A percentile compares a stretch with the other conserved stretches of the same genome.
These are phyloP conservation scores for Cavia aperea DNA, from an alignment of 2,113 vertebrate species.

Conservation along the genomic window DNA sequence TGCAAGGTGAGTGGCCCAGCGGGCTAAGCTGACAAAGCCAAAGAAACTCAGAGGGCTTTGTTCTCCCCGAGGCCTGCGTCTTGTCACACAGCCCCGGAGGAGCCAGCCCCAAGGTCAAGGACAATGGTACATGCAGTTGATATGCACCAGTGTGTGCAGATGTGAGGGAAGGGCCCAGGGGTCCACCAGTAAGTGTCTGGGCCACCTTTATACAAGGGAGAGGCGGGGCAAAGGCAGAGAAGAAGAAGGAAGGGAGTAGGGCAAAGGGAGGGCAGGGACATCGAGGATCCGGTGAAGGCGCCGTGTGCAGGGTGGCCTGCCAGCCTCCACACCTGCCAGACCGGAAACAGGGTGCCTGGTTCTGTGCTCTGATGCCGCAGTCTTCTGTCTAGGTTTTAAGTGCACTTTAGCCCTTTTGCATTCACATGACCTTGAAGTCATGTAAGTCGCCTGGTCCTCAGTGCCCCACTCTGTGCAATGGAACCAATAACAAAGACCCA, in stretches of 20 bases:
- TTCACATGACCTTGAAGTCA: background rate
- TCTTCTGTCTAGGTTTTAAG: background rate
- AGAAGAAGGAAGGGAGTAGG: background rate
- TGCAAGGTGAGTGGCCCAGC: background rate
- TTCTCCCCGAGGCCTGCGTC: conserved; percentile 10
- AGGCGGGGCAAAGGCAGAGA: background rate
- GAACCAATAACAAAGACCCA: background rate
- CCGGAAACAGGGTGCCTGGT: background rate
- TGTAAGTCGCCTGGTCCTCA: background rate
- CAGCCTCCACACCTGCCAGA: background rate
- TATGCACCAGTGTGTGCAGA: background rate
- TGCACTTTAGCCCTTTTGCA: accelerated
- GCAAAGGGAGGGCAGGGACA: background rate
- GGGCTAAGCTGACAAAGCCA: background rate
- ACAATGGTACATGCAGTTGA: background rate
- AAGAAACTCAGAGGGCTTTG: conserved; percentile 34
- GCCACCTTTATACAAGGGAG: background rate
- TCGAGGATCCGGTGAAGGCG: accelerated
- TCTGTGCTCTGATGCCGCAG: background rate
- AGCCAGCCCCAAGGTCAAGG: conserved; percentile 51
- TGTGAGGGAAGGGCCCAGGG: accelerated
- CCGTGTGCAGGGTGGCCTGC: accelerated
- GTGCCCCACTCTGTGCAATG: too few relatives aligned
- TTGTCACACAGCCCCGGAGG: conserved; percentile 22
- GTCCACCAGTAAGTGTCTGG: accelerated